phyloP scores from a whole-genome alignment of 2,888 invertebrate genomes.

The Celastrina argiolus region DNA sequence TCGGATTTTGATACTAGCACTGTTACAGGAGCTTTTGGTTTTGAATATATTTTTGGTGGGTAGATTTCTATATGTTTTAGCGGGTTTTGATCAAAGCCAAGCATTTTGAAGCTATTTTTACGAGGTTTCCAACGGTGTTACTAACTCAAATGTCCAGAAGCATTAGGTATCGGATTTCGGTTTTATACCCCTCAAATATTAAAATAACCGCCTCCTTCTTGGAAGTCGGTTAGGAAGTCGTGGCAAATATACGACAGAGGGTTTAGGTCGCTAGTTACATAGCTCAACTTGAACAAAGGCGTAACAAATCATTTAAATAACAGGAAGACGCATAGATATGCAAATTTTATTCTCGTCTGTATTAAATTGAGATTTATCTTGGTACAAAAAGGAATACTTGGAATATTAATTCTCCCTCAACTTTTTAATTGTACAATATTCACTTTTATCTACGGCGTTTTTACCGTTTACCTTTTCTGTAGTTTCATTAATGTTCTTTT shows the following conservation, averaged over 20 bases:
- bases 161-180: too few relatives aligned
- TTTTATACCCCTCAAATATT: too few relatives aligned
- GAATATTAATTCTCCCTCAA: constrained; percentile 3
- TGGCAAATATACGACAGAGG: neutral
- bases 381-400: constrained; percentile 1
- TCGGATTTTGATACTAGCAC: too few relatives aligned
- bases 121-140: too few relatives aligned
- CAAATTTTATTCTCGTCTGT: constrained; percentile 5
- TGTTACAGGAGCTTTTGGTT: too few relatives aligned
- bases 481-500: neutral
- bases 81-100: too few relatives aligned
- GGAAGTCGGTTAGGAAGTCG: neutral
- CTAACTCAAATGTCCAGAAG: too few relatives aligned
- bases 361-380: constrained; percentile 12
- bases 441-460: neutral
- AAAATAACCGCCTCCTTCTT: too few relatives aligned
- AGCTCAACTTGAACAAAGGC: constrained; percentile 1
- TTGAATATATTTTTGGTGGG: too few relatives aligned
- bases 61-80: too few relatives aligned
- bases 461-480: neutral
- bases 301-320: constrained; percentile 8
- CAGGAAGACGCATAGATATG: constrained; percentile 11
- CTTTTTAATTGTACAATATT: constrained; percentile 2
- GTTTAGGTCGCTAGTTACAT: neutral
- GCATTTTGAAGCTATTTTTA: too few relatives aligned